A percentile compares a stretch with the other conserved stretches of the same genome.
Evolutionary conservation across 1,140 invertebrate species (phyloP).

Genomic region (Onthophagus taurus): DNA sequence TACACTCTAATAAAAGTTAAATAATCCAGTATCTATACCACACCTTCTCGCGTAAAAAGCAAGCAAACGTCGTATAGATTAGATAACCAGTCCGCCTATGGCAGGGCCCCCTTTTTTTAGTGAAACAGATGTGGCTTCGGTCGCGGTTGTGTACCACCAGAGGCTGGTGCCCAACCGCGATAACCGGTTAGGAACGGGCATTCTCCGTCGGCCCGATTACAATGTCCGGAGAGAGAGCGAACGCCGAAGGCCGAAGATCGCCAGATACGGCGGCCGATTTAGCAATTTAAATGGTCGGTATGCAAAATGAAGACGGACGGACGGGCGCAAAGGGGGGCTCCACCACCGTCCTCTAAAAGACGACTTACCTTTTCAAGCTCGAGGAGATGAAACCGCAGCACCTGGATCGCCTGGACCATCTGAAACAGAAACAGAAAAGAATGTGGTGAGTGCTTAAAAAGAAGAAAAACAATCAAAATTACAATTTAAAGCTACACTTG

Average conservation of each 20-base stretch:
- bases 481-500: too few relatives aligned
- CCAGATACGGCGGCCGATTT: too few relatives aligned
- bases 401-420: conserved; percentile 99
- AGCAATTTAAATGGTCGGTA: conserved; percentile 38
- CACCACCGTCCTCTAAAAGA: too few relatives aligned
- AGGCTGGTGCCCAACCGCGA: background rate
- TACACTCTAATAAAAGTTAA: too few relatives aligned
- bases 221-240: conserved; percentile 32
- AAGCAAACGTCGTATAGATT: too few relatives aligned
- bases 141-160: conserved; percentile 1
- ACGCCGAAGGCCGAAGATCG: too few relatives aligned
- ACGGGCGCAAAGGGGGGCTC: too few relatives aligned
- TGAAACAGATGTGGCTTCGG: too few relatives aligned
- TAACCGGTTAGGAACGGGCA: conserved; percentile 36
- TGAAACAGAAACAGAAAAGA: conserved; percentile 57
- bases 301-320: conserved; percentile 33
- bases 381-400: conserved; percentile 99
- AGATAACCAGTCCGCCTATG: conserved; percentile 10
- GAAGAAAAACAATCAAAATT: conserved; percentile 13
- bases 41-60: too few relatives aligned
- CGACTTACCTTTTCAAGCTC: conserved; percentile 99
- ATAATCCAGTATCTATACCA: too few relatives aligned
- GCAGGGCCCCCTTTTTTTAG: too few relatives aligned
- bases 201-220: conserved; percentile 36
- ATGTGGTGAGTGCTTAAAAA: too few relatives aligned